These are phyloP conservation scores for Gobio occitaniae DNA, from an alignment of 2,797 vertebrate genomes.

Conservation along the genomic window DNA sequence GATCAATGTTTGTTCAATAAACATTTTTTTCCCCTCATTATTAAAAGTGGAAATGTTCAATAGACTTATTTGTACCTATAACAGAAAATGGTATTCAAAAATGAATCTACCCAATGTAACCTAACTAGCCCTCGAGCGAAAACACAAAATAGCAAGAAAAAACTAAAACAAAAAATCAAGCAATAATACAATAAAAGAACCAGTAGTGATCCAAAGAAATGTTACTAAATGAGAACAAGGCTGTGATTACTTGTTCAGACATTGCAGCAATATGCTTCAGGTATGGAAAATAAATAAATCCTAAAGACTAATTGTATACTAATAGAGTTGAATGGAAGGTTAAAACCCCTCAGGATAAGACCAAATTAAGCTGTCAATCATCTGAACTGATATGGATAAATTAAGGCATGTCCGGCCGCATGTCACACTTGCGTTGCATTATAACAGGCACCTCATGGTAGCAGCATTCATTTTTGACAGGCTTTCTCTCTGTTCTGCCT, in stretches of 20 bases:
- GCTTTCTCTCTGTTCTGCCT: slow-evolving; percentile 58
- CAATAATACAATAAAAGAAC: background rate
- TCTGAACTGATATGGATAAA: slow-evolving; percentile 27
- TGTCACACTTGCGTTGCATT: slow-evolving; percentile 39
- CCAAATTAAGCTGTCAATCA: slow-evolving; percentile 46
- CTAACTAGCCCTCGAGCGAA: slow-evolving; percentile 1
- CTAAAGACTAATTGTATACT: slow-evolving; percentile 30
- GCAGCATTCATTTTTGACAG: slow-evolving; percentile 66
- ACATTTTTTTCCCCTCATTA: background rate
- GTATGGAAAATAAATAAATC: slow-evolving; percentile 17
- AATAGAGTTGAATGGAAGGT: slow-evolving; percentile 37
- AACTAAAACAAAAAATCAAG: background rate
- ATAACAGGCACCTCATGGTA: slow-evolving; percentile 44
- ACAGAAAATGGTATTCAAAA: background rate
- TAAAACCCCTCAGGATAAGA: slow-evolving; percentile 37
- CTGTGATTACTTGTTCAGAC: background rate
- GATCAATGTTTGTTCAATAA: background rate
- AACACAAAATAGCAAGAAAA: background rate
- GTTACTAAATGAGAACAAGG: background rate
- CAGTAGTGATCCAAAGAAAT: background rate
- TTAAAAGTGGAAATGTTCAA: slow-evolving; percentile 1
- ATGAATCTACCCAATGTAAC: slow-evolving; percentile 1
- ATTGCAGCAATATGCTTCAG: slow-evolving; percentile 18
- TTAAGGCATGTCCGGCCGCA: slow-evolving; percentile 20
- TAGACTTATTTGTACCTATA: background rate